Evolutionary conservation across 2,888 invertebrate genomes (phyloP), one percentile per base, ranked within the genome.

Genomic region (Hirtodrosophila alboralis): DNA sequence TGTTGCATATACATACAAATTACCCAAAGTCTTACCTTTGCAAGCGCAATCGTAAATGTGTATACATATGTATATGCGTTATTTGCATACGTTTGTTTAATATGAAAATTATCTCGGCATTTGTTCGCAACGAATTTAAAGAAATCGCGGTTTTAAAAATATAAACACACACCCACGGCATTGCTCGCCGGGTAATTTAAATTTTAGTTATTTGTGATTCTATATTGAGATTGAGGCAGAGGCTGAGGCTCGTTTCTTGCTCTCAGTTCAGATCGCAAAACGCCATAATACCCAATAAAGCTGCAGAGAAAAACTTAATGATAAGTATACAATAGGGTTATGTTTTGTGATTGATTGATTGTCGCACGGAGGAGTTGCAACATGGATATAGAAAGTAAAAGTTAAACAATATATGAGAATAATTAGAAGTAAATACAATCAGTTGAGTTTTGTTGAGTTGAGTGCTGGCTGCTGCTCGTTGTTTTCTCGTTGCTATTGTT

Each of bases 121-220:
- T 62, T 68, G 51, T 36, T 67, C 65, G 76, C 78, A 84, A 78
- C 89, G 89, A 87, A 87, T 89, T 88, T 84, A 89, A 89, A 89
- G 85, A 89, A 87, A 89, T 86, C 90, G 90, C 90, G 90, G 75
- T 84, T 84, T 78, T 51, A 79, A 77, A 84, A 77, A 80, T 68
- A 53, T 61, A 54, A 84, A 84, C 80, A 80, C 80, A 80, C 77
- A 87, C 87, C 89, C 81, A 59, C 88, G 89, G 90, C 90, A 91
- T 91, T 91, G 90, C 90, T 90, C 90, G 90, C 90, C 90, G 89
- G 89, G 90, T 63, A 72, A 70, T 86, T 85, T 74, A 78, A 84
- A 75, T 81, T 66, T 71, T 51, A 52, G 44, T 72, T 56, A 52
- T 74, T 49, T 59, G 43, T 54, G 54, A 54, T 53, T 70, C 37